Base-by-base conservation (phyloP, 2,888 invertebrate genomes). In the Hydrotaea cyrtoneurina region DNA sequence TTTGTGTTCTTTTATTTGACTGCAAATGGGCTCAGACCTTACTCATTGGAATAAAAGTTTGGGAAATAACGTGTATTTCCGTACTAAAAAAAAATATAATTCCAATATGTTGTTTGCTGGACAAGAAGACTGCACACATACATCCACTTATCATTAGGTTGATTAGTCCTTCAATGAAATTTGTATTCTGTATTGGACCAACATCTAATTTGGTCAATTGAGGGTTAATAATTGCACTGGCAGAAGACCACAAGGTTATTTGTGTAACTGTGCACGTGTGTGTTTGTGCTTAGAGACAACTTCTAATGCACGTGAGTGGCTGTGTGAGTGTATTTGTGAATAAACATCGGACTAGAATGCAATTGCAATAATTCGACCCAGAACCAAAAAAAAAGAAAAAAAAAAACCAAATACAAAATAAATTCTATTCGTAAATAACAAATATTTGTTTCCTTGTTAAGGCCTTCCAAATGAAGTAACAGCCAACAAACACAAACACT, bases 391-490 rank as follows among this genome's bases (percentile, higher is more conserved):
- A 59, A 66, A 39, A 11, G 19, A 66, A 59, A 59, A 59, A 59
- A 66, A 39, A 11, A 66, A 17, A 66, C n/a, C 66, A 39, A 43
- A 66, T 13, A 66, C 66, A 43, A 66, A 66, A 66, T 66, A 66
- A 66, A 66, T 66, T 66, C 66, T 66, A 43, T 66, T 66, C 78
- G 69, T 76, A 85, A 85, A 85, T 36, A 85, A 62, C 73, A 85
- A 85, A 85, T 85, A 85, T 85, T 85, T 85, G 76, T 62, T 85
- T 76, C 66, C 81, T 81, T 72, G 84, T 79, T 84, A 59, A 75
- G 53, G 81, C 75, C 81, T 78, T 23, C 69, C 59, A 79, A 78
- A 69, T 75, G 19, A 80, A 80, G 69, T 77, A 74, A 78, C 80
- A 83, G 39, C 17, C 57, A 62, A 80, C 7, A 21, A 19, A 69